Evolutionary conservation across 2,797 vertebrate species (phyloP).

Genomic region (Lepidocolaptes lacrymiger): DNA sequence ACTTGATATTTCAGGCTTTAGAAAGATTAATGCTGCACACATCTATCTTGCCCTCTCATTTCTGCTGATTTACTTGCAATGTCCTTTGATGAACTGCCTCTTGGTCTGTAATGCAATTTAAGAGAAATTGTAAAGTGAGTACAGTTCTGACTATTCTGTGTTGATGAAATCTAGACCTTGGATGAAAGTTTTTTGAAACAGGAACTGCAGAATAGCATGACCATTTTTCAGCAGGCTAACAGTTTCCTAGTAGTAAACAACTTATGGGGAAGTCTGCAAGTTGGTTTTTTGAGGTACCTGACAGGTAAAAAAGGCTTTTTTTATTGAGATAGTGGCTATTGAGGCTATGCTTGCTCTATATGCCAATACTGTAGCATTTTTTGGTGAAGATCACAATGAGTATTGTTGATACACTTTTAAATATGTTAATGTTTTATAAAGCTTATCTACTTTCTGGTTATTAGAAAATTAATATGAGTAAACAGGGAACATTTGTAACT

Average conservation of each 20-base stretch:
- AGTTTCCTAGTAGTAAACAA: neutral
- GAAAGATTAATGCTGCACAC: neutral
- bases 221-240: neutral
- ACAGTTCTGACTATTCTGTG: neutral
- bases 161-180: neutral
- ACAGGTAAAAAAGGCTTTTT: neutral
- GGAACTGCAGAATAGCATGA: neutral
- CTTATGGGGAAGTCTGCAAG: neutral
- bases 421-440: neutral
- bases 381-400: rapidly evolving
- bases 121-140: neutral
- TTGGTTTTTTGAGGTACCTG: neutral
- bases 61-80: neutral
- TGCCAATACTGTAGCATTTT: neutral
- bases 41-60: conserved; percentile 24
- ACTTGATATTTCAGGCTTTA: neutral
- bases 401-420: neutral
- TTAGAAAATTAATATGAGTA: neutral
- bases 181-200: neutral
- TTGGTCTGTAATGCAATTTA: neutral
- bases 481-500: neutral
- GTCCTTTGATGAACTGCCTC: conserved; percentile 11
- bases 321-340: neutral
- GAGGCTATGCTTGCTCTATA: neutral
- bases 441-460: neutral